Evolutionary conservation across 2,888 invertebrate species (phyloP).

Genomic region (Lymantria dispar): DNA sequence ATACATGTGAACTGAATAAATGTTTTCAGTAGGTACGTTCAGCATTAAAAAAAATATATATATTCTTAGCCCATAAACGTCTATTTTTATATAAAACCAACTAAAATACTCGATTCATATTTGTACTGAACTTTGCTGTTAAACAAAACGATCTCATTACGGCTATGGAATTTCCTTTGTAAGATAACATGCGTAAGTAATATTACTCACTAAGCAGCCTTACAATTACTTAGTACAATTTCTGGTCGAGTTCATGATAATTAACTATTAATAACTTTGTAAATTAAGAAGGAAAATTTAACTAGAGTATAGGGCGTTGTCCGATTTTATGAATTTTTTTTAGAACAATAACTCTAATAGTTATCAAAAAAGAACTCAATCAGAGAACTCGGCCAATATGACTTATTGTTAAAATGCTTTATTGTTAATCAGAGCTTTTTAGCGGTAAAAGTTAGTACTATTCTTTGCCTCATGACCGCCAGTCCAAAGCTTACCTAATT

Average conservation of each 20-base stretch:
- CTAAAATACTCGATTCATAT: background rate
- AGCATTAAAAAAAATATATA: background rate
- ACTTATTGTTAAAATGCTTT: too few relatives aligned
- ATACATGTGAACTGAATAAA: background rate
- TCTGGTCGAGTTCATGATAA: conserved; percentile 10
- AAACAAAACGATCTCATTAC: conserved; percentile 25
- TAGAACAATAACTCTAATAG: too few relatives aligned
- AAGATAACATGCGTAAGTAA: conserved; percentile 22
- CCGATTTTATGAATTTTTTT: too few relatives aligned
- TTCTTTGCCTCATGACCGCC: too few relatives aligned
- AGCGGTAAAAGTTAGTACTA: too few relatives aligned
- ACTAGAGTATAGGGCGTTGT: background rate
- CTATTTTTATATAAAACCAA: too few relatives aligned
- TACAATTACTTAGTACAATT: conserved; percentile 22
- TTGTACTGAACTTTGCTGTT: background rate
- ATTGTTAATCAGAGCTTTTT: too few relatives aligned
- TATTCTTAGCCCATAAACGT: background rate
- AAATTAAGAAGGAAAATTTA: too few relatives aligned
- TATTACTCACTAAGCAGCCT: conserved; percentile 12
- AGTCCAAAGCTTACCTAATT: too few relatives aligned
- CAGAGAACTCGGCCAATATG: too few relatives aligned
- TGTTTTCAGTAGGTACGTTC: background rate
- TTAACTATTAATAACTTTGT: conserved; percentile 13
- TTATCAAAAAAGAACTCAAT: too few relatives aligned
- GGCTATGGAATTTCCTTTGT: conserved; percentile 37